Conservation (phyloP, 2,113 vertebrate genomes). For the Carassius gibelio region DNA sequence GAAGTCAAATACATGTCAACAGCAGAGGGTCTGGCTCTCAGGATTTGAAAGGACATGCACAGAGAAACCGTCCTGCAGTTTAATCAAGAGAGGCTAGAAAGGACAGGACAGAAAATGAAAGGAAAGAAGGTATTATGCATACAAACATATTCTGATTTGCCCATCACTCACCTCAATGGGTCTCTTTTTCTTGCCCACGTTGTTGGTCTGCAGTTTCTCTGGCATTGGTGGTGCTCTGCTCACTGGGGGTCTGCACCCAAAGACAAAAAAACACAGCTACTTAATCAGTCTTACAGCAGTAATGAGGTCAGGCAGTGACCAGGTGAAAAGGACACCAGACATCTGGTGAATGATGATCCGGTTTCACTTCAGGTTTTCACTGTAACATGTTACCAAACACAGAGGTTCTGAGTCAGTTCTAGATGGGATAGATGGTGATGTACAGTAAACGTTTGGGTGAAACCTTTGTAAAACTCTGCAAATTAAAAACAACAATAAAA, state of each 20-base stretch:
- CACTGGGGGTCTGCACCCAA: constrained; percentile 90
- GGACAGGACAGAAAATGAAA: constrained; percentile 52
- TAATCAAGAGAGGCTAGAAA: constrained; percentile 56
- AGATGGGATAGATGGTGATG: background rate
- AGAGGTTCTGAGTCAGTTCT: background rate
- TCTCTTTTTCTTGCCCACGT: constrained; percentile 97
- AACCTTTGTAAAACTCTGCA: background rate
- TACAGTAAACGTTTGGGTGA: background rate
- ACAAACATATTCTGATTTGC: background rate
- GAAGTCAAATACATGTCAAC: constrained; percentile 69
- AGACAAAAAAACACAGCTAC: constrained; percentile 71
- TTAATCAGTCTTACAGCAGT: constrained; percentile 45
- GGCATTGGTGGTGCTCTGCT: constrained; percentile 96
- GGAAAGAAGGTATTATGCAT: constrained; percentile 29
- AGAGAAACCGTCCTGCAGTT: constrained; percentile 48
- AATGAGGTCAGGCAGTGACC: constrained; percentile 2
- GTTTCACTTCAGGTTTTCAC: background rate
- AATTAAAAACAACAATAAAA: background rate
- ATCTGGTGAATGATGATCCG: background rate
- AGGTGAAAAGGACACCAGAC: constrained; percentile 11
- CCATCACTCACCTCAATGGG: constrained; percentile 88
- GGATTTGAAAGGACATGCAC: constrained; percentile 37
- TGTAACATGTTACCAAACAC: background rate
- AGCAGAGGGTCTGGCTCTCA: constrained; percentile 29
- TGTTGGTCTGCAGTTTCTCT: constrained; percentile 97